Evolutionary conservation across 2,113 vertebrate genomes (phyloP).

Genomic region (Xiphias gladius): DNA sequence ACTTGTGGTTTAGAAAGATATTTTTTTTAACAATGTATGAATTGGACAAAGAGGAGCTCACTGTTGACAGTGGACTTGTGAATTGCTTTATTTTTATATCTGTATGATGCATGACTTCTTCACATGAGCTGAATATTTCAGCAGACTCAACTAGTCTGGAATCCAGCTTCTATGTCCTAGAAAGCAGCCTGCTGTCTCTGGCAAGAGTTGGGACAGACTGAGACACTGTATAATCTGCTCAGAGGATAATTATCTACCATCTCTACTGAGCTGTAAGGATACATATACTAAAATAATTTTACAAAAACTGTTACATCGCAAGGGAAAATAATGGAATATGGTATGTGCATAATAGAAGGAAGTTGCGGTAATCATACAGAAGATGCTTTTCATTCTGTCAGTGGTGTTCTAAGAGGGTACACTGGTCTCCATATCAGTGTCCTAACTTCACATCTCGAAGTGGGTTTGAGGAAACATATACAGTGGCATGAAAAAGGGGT

Average conservation of each 20-base stretch:
- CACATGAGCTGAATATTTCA: not conserved
- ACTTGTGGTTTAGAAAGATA: too few relatives aligned
- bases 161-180: conserved; percentile 14
- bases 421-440: not conserved
- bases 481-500: too few relatives aligned
- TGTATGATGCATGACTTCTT: conserved; percentile 1
- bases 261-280: not conserved
- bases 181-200: conserved; percentile 2
- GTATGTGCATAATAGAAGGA: not conserved
- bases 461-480: too few relatives aligned
- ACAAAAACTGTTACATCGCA: not conserved
- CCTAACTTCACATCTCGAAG: not conserved
- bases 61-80: not conserved
- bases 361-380: not conserved
- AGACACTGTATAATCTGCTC: not conserved
- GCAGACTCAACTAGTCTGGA: conserved; percentile 17
- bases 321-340: too few relatives aligned
- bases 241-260: too few relatives aligned
- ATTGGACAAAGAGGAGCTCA: not conserved
- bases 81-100: conserved; percentile 17
- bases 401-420: too few relatives aligned
- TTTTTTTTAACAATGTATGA: not conserved
- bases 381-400: too few relatives aligned
- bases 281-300: not conserved
- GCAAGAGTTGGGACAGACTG: not conserved